Conservation (phyloP, 2,888 invertebrate species). For the Biston betularia region DNA sequence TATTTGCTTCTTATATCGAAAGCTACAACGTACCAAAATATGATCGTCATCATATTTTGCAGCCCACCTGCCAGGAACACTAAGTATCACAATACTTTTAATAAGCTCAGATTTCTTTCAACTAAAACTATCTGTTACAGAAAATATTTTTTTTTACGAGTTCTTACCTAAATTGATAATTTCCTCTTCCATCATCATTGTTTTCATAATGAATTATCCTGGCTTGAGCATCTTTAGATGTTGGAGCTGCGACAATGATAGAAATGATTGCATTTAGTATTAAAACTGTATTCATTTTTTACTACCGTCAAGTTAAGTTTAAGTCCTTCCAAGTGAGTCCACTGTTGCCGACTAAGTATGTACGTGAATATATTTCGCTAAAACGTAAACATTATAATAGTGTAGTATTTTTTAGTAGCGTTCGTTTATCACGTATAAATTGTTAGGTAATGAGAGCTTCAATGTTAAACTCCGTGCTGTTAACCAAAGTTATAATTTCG, state of each 20-base stretch:
- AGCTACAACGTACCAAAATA: too few species aligned
- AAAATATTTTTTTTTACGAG: background rate
- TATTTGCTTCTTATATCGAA: too few species aligned
- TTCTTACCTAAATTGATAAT: slow-evolving; percentile 56
- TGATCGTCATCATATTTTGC: too few species aligned
- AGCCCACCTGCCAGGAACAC: too few species aligned
- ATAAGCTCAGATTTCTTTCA: too few species aligned
- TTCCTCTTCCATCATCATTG: slow-evolving; percentile 49
- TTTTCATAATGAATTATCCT: slow-evolving; percentile 47
- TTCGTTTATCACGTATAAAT: background rate
- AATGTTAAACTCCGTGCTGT: background rate
- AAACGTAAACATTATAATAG: too few species aligned
- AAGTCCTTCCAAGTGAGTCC: too few species aligned
- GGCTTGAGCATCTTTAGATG: slow-evolving; percentile 47
- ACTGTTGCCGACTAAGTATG: too few species aligned
- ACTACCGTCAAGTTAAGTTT: too few species aligned
- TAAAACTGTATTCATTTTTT: slow-evolving; percentile 34
- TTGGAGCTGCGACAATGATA: slow-evolving; percentile 34
- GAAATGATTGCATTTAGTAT: slow-evolving; percentile 32
- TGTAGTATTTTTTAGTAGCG: too few species aligned
- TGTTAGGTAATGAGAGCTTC: background rate
- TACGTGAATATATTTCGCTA: too few species aligned
- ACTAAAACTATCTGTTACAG: background rate
- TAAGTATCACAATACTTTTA: too few species aligned
- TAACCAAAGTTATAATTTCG: slow-evolving; percentile 4